Evolutionary conservation across 2,888 invertebrate genomes (phyloP).

Genomic region (Napeogenes sylphis): DNA sequence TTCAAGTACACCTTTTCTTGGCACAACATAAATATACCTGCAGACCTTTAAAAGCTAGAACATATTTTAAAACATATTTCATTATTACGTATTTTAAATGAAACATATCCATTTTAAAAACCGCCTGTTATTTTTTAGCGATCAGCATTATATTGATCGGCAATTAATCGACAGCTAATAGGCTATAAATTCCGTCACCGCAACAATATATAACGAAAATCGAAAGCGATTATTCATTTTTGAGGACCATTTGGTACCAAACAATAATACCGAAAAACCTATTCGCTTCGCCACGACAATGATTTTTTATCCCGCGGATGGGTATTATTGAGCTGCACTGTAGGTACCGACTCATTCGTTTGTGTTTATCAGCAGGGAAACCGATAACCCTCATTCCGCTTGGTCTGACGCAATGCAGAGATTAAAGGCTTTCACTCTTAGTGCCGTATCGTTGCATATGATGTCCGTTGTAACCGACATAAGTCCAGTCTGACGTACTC

Average conservation of each 20-base stretch:
- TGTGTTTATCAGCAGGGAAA: constrained; percentile 69
- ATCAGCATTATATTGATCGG: constrained; percentile 39
- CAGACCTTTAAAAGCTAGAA: background rate
- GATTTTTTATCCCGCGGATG: constrained; percentile 63
- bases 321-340: constrained; percentile 59
- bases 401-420: constrained; percentile 73
- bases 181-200: constrained; percentile 56
- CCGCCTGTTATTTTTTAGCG: constrained; percentile 23
- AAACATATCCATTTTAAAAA: constrained; percentile 5
- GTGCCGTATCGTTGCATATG: constrained; percentile 54
- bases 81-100: constrained; percentile 1
- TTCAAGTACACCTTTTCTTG: constrained; percentile 44
- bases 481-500: constrained; percentile 55
- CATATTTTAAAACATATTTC: background rate
- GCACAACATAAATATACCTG: constrained; percentile 13
- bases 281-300: constrained; percentile 52
- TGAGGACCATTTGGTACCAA: constrained; percentile 39
- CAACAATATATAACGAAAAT: constrained; percentile 57
- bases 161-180: constrained; percentile 55
- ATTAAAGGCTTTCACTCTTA: constrained; percentile 71
- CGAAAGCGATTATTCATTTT: constrained; percentile 51
- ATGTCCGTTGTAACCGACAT: constrained; percentile 61
- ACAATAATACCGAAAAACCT: constrained; percentile 49
- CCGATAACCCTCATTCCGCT: constrained; percentile 74
- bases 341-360: constrained; percentile 57